A percentile compares a stretch with the other conserved stretches of the same genome.
Evolutionary conservation across 1,140 invertebrate genomes (phyloP).

Genomic region (Trichomalopsis sarcophagae): DNA sequence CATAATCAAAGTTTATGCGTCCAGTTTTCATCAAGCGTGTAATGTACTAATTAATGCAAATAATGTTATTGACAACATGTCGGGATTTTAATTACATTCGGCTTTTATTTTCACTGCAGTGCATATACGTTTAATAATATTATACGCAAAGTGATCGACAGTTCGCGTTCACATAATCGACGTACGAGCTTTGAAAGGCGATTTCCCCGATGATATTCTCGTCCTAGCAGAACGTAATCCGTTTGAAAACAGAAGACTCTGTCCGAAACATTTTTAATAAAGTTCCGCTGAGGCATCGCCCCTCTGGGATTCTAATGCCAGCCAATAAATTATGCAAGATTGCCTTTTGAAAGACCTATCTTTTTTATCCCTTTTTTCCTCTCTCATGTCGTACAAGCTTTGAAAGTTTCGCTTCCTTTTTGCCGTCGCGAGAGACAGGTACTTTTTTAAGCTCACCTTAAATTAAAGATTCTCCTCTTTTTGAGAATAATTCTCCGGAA

Average conservation of each 20-base stretch:
- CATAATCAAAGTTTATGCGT: no score
- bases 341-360: background rate
- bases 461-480: slow-evolving; percentile 31
- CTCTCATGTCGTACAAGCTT: slow-evolving; percentile 4
- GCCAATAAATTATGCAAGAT: background rate
- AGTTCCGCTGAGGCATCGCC: background rate
- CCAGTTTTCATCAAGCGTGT: no score
- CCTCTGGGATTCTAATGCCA: background rate
- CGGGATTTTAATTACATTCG: no score
- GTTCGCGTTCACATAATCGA: no score
- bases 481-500: slow-evolving; percentile 26
- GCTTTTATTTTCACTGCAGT: no score
- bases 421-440: background rate
- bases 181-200: no score
- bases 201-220: no score
- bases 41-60: no score
- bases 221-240: background rate
- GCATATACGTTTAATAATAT: no score
- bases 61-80: no score
- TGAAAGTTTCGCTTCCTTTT: background rate
- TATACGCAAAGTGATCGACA: no score
- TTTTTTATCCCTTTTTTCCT: background rate
- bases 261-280: background rate
- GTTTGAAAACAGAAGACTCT: background rate
- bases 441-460: slow-evolving; percentile 11